These are phyloP conservation scores for Elegia similella DNA, from an alignment of 2,888 invertebrate species.

Conservation along the genomic window DNA sequence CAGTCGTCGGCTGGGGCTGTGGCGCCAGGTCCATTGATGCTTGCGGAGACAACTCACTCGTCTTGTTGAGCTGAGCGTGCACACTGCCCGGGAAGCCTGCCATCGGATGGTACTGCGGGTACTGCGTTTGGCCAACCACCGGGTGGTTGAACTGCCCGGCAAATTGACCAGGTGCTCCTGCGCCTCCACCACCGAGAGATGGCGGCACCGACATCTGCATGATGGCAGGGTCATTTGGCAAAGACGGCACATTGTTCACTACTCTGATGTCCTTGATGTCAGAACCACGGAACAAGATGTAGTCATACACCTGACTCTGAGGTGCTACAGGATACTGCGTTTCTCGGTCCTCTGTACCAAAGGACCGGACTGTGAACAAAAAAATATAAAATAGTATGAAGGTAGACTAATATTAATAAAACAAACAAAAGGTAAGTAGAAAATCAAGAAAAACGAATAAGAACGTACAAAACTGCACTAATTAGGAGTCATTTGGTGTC, in stretches of 20 bases:
- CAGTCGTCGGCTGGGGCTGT: constrained; percentile 57
- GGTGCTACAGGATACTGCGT: constrained; percentile 97
- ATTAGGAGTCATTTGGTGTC: background rate
- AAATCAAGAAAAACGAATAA: background rate
- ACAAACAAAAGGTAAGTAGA: background rate
- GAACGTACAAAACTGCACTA: background rate
- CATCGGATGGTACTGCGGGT: constrained; percentile 76
- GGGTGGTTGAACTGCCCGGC: constrained; percentile 86
- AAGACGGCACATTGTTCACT: constrained; percentile 91
- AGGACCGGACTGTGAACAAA: constrained; percentile 92
- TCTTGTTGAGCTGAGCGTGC: constrained; percentile 72
- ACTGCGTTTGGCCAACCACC: constrained; percentile 83
- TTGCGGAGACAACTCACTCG: constrained; percentile 80
- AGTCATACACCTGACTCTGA: constrained; percentile 98
- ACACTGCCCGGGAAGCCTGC: constrained; percentile 75
- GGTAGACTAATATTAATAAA: background rate
- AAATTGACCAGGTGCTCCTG: constrained; percentile 83
- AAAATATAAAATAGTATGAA: constrained; percentile 21
- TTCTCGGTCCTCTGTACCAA: constrained; percentile 99
- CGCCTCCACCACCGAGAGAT: constrained; percentile 83
- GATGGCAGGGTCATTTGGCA: constrained; percentile 99
- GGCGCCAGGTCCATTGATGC: constrained; percentile 65
- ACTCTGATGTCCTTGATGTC: constrained; percentile 99
- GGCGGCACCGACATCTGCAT: constrained; percentile 93
- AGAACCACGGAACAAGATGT: constrained; percentile 98